Evolutionary conservation across 2,797 vertebrate species (phyloP), one percentile per base, ranked within the genome.

Genomic region (Falco cherrug): DNA sequence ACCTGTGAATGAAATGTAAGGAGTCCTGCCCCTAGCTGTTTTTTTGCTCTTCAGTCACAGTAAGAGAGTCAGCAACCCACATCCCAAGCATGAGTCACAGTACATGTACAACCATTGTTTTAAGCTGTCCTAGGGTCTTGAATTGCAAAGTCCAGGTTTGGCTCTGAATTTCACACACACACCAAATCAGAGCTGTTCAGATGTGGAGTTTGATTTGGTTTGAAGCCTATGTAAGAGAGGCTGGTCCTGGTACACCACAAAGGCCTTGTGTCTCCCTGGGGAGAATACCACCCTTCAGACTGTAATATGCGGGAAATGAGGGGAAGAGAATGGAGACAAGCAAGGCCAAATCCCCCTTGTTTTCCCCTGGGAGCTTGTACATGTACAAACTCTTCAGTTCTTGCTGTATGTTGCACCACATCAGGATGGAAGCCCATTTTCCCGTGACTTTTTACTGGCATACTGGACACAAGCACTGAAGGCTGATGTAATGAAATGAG

Each of bases 211-310:
- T 20, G 63, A 37, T 82, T 83, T 68, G 35, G 43, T 60, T 91
- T 74, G 79, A 93, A 73, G n/a, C 7, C 59, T 69, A 5, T 43
- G 33, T 35, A 80, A 68, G 43, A 53, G 68, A 83, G 29, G 45
- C 80, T 4, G 2, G 59, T 28, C 37, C 56, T 85, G 37, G 68
- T 82, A 84, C 17, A 64, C 57, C 91, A 80, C 86, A 90, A 92
- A 87, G 29, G 18, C 31, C 59, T 79, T 48, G 3, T 12, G 18
- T n/a, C n/a, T 82, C 77, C 61, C 37, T 47, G 22, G 63, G n/a
- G 48, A 93, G 60, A 90, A 87, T 82, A 29, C 67, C 70, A 84
- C 70, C n/a, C 83, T 90, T 84, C 67, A 83, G 51, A 39, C 17
- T 4, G 0, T n/a, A 88, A 47, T 21, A 54, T 0, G 1, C 2